Conservation (phyloP, 2,888 invertebrate species). For the Nasonia oneida region DNA sequence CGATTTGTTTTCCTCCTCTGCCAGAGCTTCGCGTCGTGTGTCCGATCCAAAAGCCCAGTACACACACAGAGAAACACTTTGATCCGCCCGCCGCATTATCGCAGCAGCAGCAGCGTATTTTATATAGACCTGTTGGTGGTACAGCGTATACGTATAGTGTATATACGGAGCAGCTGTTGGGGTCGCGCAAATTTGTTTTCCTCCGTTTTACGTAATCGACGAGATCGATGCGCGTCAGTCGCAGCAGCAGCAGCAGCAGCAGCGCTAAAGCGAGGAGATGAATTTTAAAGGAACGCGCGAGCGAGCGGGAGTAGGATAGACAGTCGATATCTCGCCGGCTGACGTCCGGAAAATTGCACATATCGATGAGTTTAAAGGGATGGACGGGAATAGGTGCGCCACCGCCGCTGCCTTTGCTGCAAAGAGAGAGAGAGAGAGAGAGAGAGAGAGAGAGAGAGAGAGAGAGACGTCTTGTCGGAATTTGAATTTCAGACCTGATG, state of each 20-base stretch:
- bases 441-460: too few relatives aligned
- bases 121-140: not conserved
- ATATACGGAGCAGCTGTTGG: not conserved
- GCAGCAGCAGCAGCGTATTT: not conserved
- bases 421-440: not conserved
- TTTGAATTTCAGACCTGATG: not conserved
- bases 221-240: not conserved
- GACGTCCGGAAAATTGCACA: slow-evolving; percentile 16
- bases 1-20: not conserved
- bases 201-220: slow-evolving; percentile 21
- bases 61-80: not conserved
- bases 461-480: not conserved
- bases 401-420: not conserved
- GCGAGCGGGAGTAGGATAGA: not conserved
- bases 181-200: slow-evolving; percentile 6
- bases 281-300: slow-evolving; percentile 22
- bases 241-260: not conserved
- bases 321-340: slow-evolving; percentile 12
- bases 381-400: not conserved
- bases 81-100: not conserved
- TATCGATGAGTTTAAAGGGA: slow-evolving; percentile 22
- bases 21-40: not conserved
- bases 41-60: not conserved
- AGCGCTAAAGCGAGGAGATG: slow-evolving; percentile 14
- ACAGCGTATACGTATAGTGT: not conserved